Evolutionary conservation across 2,797 vertebrate species (phyloP).

Genomic region (Threskiornis aethiopicus): DNA sequence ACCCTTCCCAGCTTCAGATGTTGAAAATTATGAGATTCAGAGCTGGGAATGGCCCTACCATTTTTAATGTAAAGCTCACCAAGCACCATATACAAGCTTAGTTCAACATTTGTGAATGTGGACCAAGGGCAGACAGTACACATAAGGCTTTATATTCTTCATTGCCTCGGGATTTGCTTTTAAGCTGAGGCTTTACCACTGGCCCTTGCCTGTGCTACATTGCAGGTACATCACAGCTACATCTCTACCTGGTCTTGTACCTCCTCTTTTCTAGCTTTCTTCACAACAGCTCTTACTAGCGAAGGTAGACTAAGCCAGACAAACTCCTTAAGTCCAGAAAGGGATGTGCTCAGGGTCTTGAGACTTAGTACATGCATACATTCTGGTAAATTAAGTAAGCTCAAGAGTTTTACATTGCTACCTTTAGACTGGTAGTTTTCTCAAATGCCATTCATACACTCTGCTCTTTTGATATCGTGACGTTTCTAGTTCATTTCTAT

Average conservation of each 20-base stretch:
- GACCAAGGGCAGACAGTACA: background rate
- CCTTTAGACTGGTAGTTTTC: background rate
- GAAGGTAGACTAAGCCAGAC: background rate
- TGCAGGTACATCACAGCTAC: background rate
- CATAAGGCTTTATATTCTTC: background rate
- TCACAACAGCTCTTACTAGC: background rate
- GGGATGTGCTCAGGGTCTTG: background rate
- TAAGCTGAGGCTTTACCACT: background rate
- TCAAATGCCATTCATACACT: background rate
- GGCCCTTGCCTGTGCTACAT: accelerated
- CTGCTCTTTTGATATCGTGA: background rate
- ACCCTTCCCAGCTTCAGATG: background rate
- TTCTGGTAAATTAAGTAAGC: background rate
- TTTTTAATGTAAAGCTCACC: background rate
- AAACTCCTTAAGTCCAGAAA: background rate
- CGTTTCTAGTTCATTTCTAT: background rate
- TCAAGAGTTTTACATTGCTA: background rate
- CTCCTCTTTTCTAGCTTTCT: background rate
- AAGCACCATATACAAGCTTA: background rate
- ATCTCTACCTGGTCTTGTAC: background rate
- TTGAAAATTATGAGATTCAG: background rate
- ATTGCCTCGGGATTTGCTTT: background rate
- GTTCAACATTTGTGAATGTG: background rate
- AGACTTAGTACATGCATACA: background rate
- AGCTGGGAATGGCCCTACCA: background rate